Evolutionary conservation across 2,113 vertebrate genomes (phyloP), one percentile per base, ranked within the genome.

Genomic region (Podarcis raffonei): DNA sequence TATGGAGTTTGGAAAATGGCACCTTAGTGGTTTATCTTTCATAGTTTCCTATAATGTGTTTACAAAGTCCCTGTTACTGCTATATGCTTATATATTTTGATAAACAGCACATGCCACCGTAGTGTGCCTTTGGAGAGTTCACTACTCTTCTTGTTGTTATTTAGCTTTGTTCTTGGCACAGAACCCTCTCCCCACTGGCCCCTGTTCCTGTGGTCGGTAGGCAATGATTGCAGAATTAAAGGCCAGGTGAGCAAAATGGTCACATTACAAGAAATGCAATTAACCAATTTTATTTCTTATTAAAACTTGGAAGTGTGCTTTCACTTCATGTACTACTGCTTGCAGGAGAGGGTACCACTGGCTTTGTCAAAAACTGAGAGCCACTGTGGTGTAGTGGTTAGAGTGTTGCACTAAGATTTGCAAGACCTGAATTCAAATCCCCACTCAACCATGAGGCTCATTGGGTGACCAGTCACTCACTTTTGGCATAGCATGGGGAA

Each of bases 21-120:
- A 92, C 96, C 95, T 96, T 83, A 1, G 96, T 97, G 96, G 92
- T 94, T 97, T 96, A 94, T 92, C 96, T 97, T 95, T 97, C 95
- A 96, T 95, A 95, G 95, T 96, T 95, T 92, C 90, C 89, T 91
- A 93, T 89, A 95, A 95, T 95, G 82, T 95, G 94, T 96, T 97
- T 96, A 96, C 95, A 95, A 96, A 96, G 89, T 94, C 92, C 93
- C 83, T 95, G 94, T 95, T 97, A 92, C 82, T 95, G 94, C 85
- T 92, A 92, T 25, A 80, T 94, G 94, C 93, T 96, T 94, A 95
- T 87, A 94, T 93, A 94, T 96, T 96, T 96, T 96, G 96, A 97
- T 96, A 94, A 95, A 96, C 66, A 92, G 90, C 90, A 75, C 74
- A 77, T 93, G 91, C 81, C 85, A 90, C 82, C 93, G 92, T 88